Evolutionary conservation across 1,140 invertebrate species (phyloP), one percentile per base, ranked within the genome.

Genomic region (silkworm (Bombyx mori)): DNA sequence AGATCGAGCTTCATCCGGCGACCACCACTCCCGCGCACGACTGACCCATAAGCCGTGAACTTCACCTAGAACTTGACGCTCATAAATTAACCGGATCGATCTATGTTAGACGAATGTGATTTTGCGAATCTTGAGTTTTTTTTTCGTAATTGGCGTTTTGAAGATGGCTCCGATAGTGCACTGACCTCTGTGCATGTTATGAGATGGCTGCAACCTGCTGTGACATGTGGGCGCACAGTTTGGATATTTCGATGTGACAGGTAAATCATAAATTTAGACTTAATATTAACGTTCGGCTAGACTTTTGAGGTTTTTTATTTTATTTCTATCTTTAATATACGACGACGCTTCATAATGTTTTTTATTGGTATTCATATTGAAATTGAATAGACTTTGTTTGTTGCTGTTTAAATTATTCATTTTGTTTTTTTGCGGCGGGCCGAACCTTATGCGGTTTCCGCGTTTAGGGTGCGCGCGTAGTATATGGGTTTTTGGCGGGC

Each of bases 91-190:
- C 58, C 42, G 65, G 73, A 77, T 73, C 65, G 58, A 68, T 77
- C 4, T 82, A 77, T 74, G 73, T 72, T 79, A 73, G 74, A 79
- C 79, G 77, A 75, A 75, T 75, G 70, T 58, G 59, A 52, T 51
- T 64, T 67, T 60, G 66, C 63, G 70, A 73, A 71, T 44, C 53
- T 42, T 45, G 10, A 44, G 22, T 51, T 12, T 52, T 54, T 54
- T 45, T 45, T 45, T 54, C 8, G 10, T 51, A 51, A 51, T 51
- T 51, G 50, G 50, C 26, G 18, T 51, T 51, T 51, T 35, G n/a
- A 35, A 51, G 26, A 35, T 35, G 5, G 26, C 48, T 50, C 42
- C 43, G 53, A 54, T 44, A 46, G 53, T 54, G 44, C 53, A 54
- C 53, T 54, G 53, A 54, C 53, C 53, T 45, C 53, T 44, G 7